Evolutionary conservation across 1,140 invertebrate species (phyloP), one percentile per base, ranked within the genome.

Genomic region (Pararge aegeria): DNA sequence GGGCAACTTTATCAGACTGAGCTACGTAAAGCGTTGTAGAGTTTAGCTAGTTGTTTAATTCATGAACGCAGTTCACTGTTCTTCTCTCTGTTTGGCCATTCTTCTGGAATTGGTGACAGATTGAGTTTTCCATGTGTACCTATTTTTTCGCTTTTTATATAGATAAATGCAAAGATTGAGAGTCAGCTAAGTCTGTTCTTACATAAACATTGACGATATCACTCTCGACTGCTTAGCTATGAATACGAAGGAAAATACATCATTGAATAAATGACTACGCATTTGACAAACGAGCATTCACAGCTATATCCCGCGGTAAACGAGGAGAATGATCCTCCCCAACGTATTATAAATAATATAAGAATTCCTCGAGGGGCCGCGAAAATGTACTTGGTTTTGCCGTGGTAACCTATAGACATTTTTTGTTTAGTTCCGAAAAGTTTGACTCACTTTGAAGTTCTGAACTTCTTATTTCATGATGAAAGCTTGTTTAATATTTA

Each of bases 251-350:
- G 67, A 73, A 78, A 83, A 84, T 84, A 83, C 75, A 78, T 84
- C 81, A 84, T 87, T 79, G 78, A 80, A 87, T 89, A 89, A 87
- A 89, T 85, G 85, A 89, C 83, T 87, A 77, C 80, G 75, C 80
- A 87, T 89, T 87, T 87, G 86, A 89, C 82, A 89, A 89, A 89
- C 79, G 86, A 89, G 81, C 79, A 83, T 85, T 80, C 81, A 73
- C 79, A 82, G 75, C 79, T 78, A 82, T 85, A 87, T 89, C 74
- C 77, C 74, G 74, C 75, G 73, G 80, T 85, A 81, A 84, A 80
- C 81, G 80, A 80, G 77, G 73, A 80, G 75, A 84, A 85, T 88
- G 83, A 87, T 85, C 82, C 83, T 83, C 85, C 83, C 83, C 75
- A 71, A 80, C 80, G 80, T 83, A 82, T 84, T 88, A 82, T 84